Base-by-base conservation (phyloP, 2,888 invertebrate species). In the Agriopis leucophaearia region DNA sequence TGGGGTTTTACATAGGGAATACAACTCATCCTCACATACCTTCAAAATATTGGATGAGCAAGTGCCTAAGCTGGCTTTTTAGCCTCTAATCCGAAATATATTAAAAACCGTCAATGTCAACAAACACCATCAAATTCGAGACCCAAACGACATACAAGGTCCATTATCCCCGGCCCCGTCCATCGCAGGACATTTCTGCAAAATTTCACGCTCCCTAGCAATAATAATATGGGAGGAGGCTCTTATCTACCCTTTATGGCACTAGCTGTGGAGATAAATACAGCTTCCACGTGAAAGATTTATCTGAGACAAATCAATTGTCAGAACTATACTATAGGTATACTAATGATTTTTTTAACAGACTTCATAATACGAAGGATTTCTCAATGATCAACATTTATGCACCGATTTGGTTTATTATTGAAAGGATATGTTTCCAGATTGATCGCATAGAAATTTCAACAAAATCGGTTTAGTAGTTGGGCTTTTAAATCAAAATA, bases 141-240 rank as follows among this genome's bases (percentile, higher is more conserved):
- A 68, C 63, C 68, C 51, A 13, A 78, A 79, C 77, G 77, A 57
- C 68, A 64, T 64, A 61, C 64, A 69, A 79, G 78, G 71, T 65
- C 64, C 59, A 88, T 89, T 87, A 87, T 87, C 85, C 85, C 82
- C 78, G 81, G 87, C 87, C 85, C 79, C 78, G 83, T 79, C 87
- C 85, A 84, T 83, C 84, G 83, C 83, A 80, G 83, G 78, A 84
- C 84, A 81, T 89, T 90, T 90, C 90, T 91, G 88, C 86, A 85
- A 89, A 92, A 90, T 91, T 92, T 90, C 91, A 91, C 91, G 89
- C 91, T 88, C 90, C 92, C 92, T 88, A 89, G 87, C 87, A 89
- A 89, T 89, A 90, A 90, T 89, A 89, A 82, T 81, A 78, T 64
- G 56, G 59, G 78, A 79, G 81, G 74, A 84, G 79, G 78, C 79